A percentile compares a stretch with the other conserved stretches of the same genome.
These are phyloP conservation scores for Ptychobarbus kaznakovi DNA, from an alignment of 2,797 vertebrate genomes.

Conservation along the genomic window DNA sequence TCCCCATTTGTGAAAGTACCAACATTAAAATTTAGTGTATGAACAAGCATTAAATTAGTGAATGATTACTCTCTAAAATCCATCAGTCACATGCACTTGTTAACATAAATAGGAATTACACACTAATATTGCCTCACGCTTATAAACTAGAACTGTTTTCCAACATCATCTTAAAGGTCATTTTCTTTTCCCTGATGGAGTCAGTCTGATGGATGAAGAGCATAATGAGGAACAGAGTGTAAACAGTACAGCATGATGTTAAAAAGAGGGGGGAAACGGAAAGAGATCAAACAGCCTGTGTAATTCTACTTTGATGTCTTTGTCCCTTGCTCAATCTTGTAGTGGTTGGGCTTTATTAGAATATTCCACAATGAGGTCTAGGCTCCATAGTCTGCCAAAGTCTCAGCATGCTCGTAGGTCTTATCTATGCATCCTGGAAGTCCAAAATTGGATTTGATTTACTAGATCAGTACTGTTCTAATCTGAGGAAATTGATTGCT, in stretches of 20 bases:
- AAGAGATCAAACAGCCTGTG: constrained; percentile 72
- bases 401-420: constrained; percentile 16
- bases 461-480: neutral
- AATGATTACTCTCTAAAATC: constrained; percentile 56
- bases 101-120: neutral
- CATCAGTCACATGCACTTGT: constrained; percentile 42
- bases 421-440: constrained; percentile 14
- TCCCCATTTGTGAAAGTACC: constrained; percentile 56
- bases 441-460: constrained; percentile 17
- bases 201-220: constrained; percentile 67
- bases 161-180: constrained; percentile 8
- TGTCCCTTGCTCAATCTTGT: constrained; percentile 67
- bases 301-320: constrained; percentile 76
- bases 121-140: neutral
- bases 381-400: neutral
- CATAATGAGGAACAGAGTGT: constrained; percentile 76
- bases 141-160: constrained; percentile 17
- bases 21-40: neutral
- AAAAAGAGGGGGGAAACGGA: constrained; percentile 66
- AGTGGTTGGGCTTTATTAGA: constrained; percentile 75
- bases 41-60: constrained; percentile 45
- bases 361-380: constrained; percentile 63
- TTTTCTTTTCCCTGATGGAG: constrained; percentile 56
- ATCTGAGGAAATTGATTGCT: neutral
- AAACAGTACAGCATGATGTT: constrained; percentile 70